phyloP scores from a whole-genome alignment of 2,888 invertebrate species.

The Tetragnatha montana region DNA sequence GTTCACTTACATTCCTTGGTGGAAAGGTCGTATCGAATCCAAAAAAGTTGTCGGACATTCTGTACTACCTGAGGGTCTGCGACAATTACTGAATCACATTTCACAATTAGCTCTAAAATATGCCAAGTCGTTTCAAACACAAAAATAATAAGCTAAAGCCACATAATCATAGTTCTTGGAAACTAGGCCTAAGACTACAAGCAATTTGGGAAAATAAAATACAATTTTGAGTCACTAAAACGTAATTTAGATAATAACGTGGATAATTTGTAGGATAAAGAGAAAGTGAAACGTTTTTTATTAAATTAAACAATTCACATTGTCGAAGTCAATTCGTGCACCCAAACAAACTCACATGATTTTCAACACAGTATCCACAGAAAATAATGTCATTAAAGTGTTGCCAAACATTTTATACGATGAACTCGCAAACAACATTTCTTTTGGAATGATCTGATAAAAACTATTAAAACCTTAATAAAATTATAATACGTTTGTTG shows the following conservation, averaged over 20 bases:
- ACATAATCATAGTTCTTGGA: conserved; percentile 15
- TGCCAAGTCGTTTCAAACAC: background rate
- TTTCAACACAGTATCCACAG: background rate
- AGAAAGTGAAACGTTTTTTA: background rate
- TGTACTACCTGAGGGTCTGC: background rate
- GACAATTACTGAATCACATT: background rate
- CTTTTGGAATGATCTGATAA: too few species aligned
- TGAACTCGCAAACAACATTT: too few species aligned
- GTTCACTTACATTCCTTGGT: conserved; percentile 36
- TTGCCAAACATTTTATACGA: conserved; percentile 18
- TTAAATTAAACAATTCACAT: background rate
- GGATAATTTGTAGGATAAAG: background rate
- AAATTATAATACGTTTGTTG: too few species aligned
- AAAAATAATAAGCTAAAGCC: background rate
- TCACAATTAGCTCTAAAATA: background rate
- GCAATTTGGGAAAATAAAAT: background rate
- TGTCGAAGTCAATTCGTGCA: background rate
- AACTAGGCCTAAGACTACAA: conserved; percentile 33
- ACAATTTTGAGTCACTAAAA: background rate
- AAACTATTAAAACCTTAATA: too few species aligned
- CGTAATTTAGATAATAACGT: background rate
- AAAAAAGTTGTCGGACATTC: conserved; percentile 66
- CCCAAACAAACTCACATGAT: conserved; percentile 62
- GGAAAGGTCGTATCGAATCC: conserved; percentile 58
- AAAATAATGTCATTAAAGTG: conserved; percentile 32